Evolutionary conservation across 2,113 vertebrate species (phyloP), one percentile per base, ranked within the genome.

Genomic region (Craseonycteris thonglongyai): DNA sequence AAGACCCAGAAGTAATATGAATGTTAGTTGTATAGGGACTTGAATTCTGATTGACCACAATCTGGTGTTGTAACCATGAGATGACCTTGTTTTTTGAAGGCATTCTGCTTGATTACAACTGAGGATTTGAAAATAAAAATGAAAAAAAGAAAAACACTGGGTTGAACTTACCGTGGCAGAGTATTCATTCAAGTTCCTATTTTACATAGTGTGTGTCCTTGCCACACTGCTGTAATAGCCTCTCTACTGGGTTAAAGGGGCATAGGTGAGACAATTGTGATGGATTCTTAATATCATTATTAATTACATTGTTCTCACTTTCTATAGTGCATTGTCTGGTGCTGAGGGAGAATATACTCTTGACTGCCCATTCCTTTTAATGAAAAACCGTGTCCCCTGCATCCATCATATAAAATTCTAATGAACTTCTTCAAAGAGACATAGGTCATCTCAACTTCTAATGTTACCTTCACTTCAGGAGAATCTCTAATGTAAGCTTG

Each of bases 191-290:
- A 89, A 91, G 30, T 61, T 40, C 65, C 13, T 88, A 26, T 88
- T 96, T 96, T 75, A 82, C 65, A 56, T 69, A 87, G 11, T 28
- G 42, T 49, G 16, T 95, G 89, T 93, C 90, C 95, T 96, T 91
- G 83, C 38, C 58, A 59, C 28, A 76, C 40, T 47, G 28, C 33
- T 68, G 1, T 38, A 74, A 82, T 7, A 65, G 47, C 40, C 13
- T 89, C 63, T 93, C 58, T 51, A 13, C n/a, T 15, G 69, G 81
- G 71, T 90, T 28, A 90, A 93, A 84, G 54, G 81, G 78, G 42
- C 82, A 84, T 61, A 93, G 84, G 76, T 96, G 84, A 96, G 69
- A 87, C 54, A 28, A 72, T 40, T 91, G 45, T 91, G 95, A 93
- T 12, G 78, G 80, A 90, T 87, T 94, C 63, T 92, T 92, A 95